Percentiles rank a stretch among this genome's conserved stretches.
Conservation (phyloP, 2,888 invertebrate species). For the Sesia bembeciformis region DNA sequence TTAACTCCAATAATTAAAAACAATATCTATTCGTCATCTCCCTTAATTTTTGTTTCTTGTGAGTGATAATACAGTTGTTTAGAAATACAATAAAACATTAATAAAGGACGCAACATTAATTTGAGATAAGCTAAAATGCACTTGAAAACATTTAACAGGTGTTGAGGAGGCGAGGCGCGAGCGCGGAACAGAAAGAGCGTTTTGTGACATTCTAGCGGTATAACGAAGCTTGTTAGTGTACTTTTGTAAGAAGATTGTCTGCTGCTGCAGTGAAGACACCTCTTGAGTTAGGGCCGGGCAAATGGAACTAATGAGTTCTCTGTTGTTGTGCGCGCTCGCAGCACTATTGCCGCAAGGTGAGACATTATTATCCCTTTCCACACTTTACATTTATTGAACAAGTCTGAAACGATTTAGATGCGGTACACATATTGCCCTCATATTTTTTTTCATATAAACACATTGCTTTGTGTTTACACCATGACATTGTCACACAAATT, state of each 20-base stretch:
- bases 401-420: too few species aligned
- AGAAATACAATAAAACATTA: too few species aligned
- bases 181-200: constrained; percentile 28
- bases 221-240: constrained; percentile 69
- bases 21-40: too few species aligned
- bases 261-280: constrained; percentile 42
- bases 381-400: too few species aligned
- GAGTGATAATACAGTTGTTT: too few species aligned
- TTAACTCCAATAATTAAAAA: too few species aligned
- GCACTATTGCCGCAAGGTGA: constrained; percentile 44
- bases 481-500: too few species aligned
- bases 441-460: too few species aligned
- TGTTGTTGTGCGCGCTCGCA: constrained; percentile 49
- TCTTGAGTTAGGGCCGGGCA: constrained; percentile 32
- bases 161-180: constrained; percentile 16
- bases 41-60: too few species aligned
- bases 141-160: constrained; percentile 41
- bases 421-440: too few species aligned
- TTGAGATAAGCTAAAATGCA: constrained; percentile 21
- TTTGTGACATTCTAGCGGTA: constrained; percentile 33
- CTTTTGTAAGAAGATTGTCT: constrained; percentile 60
- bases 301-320: constrained; percentile 65
- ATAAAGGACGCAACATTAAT: background rate
- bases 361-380: constrained; percentile 10
- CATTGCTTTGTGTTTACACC: too few species aligned